These are phyloP conservation scores for Pseudococcus longispinus DNA, from an alignment of 2,888 invertebrate genomes.

Conservation along the genomic window DNA sequence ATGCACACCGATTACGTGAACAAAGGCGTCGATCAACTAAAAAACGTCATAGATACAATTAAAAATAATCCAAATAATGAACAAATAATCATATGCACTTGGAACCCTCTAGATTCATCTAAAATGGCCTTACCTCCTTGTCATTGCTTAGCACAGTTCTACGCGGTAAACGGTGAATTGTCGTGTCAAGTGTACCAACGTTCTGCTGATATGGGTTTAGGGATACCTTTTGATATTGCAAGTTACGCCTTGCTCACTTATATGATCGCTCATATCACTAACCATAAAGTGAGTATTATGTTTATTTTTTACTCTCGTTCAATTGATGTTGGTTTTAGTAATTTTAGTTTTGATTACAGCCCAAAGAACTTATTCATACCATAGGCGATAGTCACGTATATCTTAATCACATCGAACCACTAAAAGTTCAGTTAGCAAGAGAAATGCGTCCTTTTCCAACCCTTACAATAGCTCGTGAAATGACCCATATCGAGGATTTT, in stretches of 20 bases:
- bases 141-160: constrained; percentile 94
- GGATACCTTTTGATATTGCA: constrained; percentile 97
- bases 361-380: constrained; percentile 93
- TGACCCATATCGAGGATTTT: constrained; percentile 86
- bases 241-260: constrained; percentile 92
- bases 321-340: constrained; percentile 24
- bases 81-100: constrained; percentile 90
- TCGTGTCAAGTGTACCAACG: constrained; percentile 94
- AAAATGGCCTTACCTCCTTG: constrained; percentile 97
- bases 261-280: constrained; percentile 96
- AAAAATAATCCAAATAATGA: constrained; percentile 83
- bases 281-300: constrained; percentile 74
- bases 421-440: constrained; percentile 81
- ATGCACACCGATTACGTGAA: constrained; percentile 83
- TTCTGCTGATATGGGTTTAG: constrained; percentile 96
- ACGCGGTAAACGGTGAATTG: constrained; percentile 81
- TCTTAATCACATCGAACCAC: constrained; percentile 83
- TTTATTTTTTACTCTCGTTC: too few relatives aligned
- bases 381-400: constrained; percentile 97
- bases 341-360: constrained; percentile 65
- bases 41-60: constrained; percentile 80
- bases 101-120: constrained; percentile 89
- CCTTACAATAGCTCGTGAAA: constrained; percentile 75
- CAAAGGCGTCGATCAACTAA: constrained; percentile 89
- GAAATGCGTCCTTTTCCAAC: constrained; percentile 83